Percentiles rank a stretch among this genome's conserved stretches.
phyloP scores from a whole-genome alignment of 1,140 invertebrate species.

The Drosophila suzukii region DNA sequence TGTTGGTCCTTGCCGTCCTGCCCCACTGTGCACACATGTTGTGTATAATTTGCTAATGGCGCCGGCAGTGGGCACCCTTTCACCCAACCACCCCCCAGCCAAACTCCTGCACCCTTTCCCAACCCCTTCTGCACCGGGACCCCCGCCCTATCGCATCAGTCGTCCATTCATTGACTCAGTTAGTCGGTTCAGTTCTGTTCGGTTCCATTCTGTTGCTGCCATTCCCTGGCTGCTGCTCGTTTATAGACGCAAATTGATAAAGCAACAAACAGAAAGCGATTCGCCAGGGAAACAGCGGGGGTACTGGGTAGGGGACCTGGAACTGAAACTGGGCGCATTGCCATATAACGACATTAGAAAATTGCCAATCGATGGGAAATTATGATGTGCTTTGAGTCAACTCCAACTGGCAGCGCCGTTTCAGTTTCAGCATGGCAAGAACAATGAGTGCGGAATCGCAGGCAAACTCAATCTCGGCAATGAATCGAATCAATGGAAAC shows the following conservation, averaged over 20 bases:
- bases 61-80: constrained; percentile 28
- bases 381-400: constrained; percentile 58
- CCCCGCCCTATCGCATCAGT: background rate
- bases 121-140: background rate
- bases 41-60: constrained; percentile 79
- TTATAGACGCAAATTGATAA: constrained; percentile 51
- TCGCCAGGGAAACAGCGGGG: constrained; percentile 11
- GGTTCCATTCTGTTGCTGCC: constrained; percentile 17
- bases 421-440: constrained; percentile 24
- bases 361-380: constrained; percentile 69
- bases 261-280: constrained; percentile 31
- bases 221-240: constrained; percentile 23
- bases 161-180: constrained; percentile 35
- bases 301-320: background rate
- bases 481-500: constrained; percentile 11
- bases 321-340: background rate
- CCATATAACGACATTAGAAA: constrained; percentile 58
- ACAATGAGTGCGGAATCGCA: constrained; percentile 10
- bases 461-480: constrained; percentile 23
- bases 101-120: too few relatives aligned
- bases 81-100: background rate
- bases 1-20: constrained; percentile 1
- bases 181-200: constrained; percentile 19
- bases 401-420: constrained; percentile 39
- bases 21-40: constrained; percentile 58